Evolutionary conservation across 2,797 vertebrate genomes (phyloP), one percentile per base, ranked within the genome.

Genomic region (Ataeniobius toweri): DNA sequence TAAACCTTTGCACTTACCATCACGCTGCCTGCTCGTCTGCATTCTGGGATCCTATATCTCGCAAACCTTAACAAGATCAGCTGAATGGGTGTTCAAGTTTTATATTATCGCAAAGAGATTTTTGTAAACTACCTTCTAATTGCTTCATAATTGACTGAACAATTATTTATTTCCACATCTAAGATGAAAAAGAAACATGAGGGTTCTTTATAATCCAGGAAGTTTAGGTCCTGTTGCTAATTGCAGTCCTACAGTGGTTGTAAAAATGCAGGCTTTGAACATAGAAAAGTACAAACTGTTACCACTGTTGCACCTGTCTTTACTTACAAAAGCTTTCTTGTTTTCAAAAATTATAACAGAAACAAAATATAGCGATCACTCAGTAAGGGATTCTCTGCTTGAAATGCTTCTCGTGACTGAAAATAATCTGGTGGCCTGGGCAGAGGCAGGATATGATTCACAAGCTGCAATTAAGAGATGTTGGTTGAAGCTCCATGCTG

Each of bases 351-450:
- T 20, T 59, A 50, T 0, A 20, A 13, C 31, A 36, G 12, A n/a
- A 65, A 36, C 6, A 67, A 75, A 67, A 53, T 53, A 12, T 53
- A 22, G 13, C 7, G n/a, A 31, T 10, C 48, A 36, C 51, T 36
- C 28, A 72, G 48, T 12, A 18, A n/a, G 53, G 50, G 51, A 72
- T 72, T 14, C 39, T 44, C 65, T 24, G 22, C 61, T 67, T 12
- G 10, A 67, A 67, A 67, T 67, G 36, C 20, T 67, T 41, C 63
- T 67, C 9, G 63, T 67, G 63, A 39, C 63, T 67, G 63, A 67
- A 67, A 67, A 67, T 39, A 41, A 67, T 39, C 18, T 24, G 36
- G 2, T 9, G 3, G 48, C 9, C 70, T 72, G 3, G 14, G 10
- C 5, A 72, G 48, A 24, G 20, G 28, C 39, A 69, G 39, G 39